Evolutionary conservation across 1,140 invertebrate species (phyloP).

Genomic region (Carcinoscorpius rotundicauda): DNA sequence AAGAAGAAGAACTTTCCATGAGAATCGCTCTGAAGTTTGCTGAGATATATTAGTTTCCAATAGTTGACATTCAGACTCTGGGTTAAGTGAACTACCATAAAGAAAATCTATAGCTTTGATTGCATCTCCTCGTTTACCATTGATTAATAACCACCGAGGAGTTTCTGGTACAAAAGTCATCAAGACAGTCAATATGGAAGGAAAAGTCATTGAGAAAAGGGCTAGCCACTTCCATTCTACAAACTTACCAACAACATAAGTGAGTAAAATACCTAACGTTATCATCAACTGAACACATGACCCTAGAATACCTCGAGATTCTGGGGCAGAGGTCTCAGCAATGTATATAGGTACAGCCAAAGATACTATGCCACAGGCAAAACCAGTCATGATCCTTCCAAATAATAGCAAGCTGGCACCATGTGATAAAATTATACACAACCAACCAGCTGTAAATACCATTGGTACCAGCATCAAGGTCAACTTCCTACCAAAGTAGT

Average conservation of each 20-base stretch:
- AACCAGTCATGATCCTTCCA: conserved; percentile 49
- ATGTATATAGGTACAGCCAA: conserved; percentile 64
- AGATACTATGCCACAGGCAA: conserved; percentile 46
- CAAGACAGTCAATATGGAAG: conserved; percentile 43
- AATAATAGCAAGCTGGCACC: conserved; percentile 39
- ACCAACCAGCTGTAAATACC: conserved; percentile 62
- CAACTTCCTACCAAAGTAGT: conserved; percentile 56
- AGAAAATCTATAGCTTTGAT: conserved; percentile 13
- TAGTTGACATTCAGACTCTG: conserved; percentile 6
- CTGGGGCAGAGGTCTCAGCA: conserved; percentile 74
- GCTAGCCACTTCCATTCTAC: conserved; percentile 53
- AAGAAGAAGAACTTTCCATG: conserved; percentile 8
- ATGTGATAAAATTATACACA: conserved; percentile 51
- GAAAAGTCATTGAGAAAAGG: conserved; percentile 46
- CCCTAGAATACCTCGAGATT: conserved; percentile 63
- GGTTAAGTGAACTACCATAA: conserved; percentile 9
- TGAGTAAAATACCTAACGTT: conserved; percentile 56
- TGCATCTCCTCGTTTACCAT: conserved; percentile 62
- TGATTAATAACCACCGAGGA: conserved; percentile 60
- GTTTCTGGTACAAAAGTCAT: conserved; percentile 59
- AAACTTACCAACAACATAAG: conserved; percentile 60
- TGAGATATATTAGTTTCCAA: conserved; percentile 3
- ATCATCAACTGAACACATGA: conserved; percentile 68
- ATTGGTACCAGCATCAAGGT: conserved; percentile 54
- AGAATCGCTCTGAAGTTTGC: background rate